These are phyloP conservation scores for Pogonocherus hispidulus DNA, from an alignment of 2,888 invertebrate genomes.

Conservation along the genomic window DNA sequence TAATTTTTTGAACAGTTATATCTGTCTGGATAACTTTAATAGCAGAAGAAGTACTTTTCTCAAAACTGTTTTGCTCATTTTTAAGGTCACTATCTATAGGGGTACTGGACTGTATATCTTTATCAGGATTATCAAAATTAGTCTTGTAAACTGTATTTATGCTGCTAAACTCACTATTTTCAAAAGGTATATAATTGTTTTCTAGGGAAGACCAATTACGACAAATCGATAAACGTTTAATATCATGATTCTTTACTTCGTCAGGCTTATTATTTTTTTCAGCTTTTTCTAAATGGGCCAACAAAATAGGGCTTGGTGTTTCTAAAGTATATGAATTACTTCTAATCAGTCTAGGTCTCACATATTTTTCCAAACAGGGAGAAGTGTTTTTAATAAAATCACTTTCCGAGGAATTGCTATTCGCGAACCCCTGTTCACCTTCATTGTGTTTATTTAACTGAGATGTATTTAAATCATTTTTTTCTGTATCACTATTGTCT, in stretches of 20 bases:
- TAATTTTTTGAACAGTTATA: slow-evolving; percentile 58
- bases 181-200: slow-evolving; percentile 46
- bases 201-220: slow-evolving; percentile 48
- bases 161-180: slow-evolving; percentile 49
- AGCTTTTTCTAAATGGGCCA: slow-evolving; percentile 74
- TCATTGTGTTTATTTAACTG: neutral
- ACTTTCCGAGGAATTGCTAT: neutral
- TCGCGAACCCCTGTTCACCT: neutral
- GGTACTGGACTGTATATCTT: slow-evolving; percentile 18
- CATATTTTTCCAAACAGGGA: slow-evolving; percentile 33
- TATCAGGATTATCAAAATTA: slow-evolving; percentile 10
- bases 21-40: slow-evolving; percentile 60
- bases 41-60: slow-evolving; percentile 44
- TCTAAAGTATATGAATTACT: slow-evolving; percentile 86
- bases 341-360: slow-evolving; percentile 73
- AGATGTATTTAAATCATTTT: neutral
- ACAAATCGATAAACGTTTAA: slow-evolving; percentile 22
- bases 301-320: slow-evolving; percentile 81
- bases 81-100: neutral
- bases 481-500: neutral
- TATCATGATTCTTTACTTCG: neutral
- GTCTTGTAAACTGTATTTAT: slow-evolving; percentile 47
- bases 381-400: slow-evolving; percentile 13
- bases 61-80: slow-evolving; percentile 13
- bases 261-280: slow-evolving; percentile 63